Conservation (phyloP, 2,888 invertebrate genomes). For the Melanchra persicariae region DNA sequence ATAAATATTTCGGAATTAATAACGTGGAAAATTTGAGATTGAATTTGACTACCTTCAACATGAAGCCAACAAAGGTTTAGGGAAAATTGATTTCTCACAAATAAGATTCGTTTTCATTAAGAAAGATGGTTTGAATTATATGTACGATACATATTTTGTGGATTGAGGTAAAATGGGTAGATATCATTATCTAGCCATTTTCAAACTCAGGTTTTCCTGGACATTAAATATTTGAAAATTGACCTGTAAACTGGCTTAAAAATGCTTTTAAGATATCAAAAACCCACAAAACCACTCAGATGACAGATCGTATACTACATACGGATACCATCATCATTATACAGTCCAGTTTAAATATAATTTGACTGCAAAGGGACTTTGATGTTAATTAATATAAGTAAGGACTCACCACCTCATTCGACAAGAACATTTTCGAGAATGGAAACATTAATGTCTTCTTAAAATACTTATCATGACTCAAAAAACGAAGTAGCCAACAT, state of each 20-base stretch:
- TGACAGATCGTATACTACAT: background rate
- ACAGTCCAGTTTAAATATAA: background rate
- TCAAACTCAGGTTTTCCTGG: no score
- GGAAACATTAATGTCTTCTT: conserved; percentile 11
- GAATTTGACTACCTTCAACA: conserved; percentile 2
- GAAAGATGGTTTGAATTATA: background rate
- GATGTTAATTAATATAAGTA: background rate
- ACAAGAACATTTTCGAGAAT: background rate
- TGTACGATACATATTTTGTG: background rate
- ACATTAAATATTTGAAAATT: background rate
- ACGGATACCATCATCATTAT: background rate
- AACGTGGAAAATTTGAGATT: background rate
- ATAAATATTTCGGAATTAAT: background rate
- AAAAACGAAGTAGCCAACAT: conserved; percentile 7
- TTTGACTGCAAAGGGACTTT: background rate
- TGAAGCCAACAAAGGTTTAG: background rate
- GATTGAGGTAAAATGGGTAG: no score
- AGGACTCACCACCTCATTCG: background rate
- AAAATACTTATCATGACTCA: conserved; percentile 3
- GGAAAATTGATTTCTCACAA: background rate
- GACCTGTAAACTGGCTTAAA: background rate
- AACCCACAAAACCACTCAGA: background rate
- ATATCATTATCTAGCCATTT: no score
- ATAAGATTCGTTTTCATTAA: background rate
- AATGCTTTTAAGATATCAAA: background rate